phyloP scores from a whole-genome alignment of 53 echinoderm and acorn worm species.

The Paelopatides confundens region DNA sequence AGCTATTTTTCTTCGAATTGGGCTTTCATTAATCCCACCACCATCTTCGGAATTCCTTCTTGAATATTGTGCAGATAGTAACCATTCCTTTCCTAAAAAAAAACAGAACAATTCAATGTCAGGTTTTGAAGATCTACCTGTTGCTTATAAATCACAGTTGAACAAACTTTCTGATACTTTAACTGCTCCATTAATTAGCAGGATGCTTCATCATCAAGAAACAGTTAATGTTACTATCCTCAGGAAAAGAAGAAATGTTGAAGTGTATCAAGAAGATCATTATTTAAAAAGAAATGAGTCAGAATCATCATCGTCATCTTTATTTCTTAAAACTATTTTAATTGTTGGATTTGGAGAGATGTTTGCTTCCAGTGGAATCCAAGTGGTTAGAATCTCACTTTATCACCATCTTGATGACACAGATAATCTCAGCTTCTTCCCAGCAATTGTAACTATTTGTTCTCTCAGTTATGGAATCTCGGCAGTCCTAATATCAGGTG shows the following conservation, averaged over 20 bases:
- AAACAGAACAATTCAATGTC: neutral
- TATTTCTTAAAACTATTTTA: neutral
- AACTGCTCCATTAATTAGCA: too few relatives aligned
- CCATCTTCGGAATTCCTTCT: constrained; percentile 24
- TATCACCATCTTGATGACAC: constrained; percentile 38
- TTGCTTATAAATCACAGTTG: too few relatives aligned
- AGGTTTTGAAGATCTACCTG: neutral
- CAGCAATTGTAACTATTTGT: neutral
- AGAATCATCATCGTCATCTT: neutral
- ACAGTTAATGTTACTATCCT: too few relatives aligned
- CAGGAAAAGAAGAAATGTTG: too few relatives aligned
- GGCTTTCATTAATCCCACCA: constrained; percentile 77
- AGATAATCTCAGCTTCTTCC: constrained; percentile 24
- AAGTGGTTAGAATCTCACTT: constrained; percentile 12
- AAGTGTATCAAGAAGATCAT: too few relatives aligned
- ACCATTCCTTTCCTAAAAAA: neutral
- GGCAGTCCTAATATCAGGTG: constrained; percentile 4
- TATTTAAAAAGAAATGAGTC: neutral
- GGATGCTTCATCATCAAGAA: too few relatives aligned
- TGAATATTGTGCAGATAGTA: constrained; percentile 24
- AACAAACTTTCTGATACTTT: too few relatives aligned
- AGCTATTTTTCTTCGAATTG: constrained; percentile 69
- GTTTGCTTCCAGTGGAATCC: neutral
- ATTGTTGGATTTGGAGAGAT: neutral
- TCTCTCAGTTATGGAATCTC: constrained; percentile 15